A percentile compares a stretch with the other conserved stretches of the same genome.
phyloP scores from a whole-genome alignment of 2,888 invertebrate genomes.

The Apamea epomidion region DNA sequence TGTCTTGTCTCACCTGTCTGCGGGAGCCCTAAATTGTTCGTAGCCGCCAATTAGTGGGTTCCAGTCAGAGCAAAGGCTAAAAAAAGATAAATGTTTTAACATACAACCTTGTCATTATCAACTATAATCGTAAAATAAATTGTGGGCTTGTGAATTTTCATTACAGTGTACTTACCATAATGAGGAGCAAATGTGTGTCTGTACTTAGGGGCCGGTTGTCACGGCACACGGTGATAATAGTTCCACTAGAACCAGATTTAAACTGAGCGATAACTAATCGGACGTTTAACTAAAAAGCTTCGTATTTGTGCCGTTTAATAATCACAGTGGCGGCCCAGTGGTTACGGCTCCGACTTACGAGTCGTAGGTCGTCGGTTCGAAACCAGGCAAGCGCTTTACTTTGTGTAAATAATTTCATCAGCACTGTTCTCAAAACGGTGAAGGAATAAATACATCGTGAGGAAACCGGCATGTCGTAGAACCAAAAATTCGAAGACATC shows the following conservation, averaged over 20 bases:
- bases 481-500: too few relatives aligned
- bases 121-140: constrained; percentile 61
- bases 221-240: neutral
- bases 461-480: too few relatives aligned
- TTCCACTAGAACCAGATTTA: constrained; percentile 19
- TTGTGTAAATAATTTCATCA: too few relatives aligned
- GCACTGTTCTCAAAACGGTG: too few relatives aligned
- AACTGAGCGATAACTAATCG: neutral
- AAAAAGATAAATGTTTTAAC: constrained; percentile 47
- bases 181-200: constrained; percentile 43
- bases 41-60: constrained; percentile 47
- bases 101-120: constrained; percentile 51
- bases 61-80: constrained; percentile 10
- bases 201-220: constrained; percentile 20
- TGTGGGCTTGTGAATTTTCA: constrained; percentile 45
- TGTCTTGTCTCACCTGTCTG: neutral
- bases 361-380: too few relatives aligned
- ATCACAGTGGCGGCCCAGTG: neutral
- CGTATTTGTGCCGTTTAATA: neutral
- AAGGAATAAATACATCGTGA: too few relatives aligned
- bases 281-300: neutral
- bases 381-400: too few relatives aligned
- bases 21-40: constrained; percentile 15
- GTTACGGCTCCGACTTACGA: too few relatives aligned
- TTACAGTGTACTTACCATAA: constrained; percentile 44